Evolutionary conservation across 2,888 invertebrate species (phyloP), one percentile per base, ranked within the genome.

Genomic region (Megalurothrips usitatus): DNA sequence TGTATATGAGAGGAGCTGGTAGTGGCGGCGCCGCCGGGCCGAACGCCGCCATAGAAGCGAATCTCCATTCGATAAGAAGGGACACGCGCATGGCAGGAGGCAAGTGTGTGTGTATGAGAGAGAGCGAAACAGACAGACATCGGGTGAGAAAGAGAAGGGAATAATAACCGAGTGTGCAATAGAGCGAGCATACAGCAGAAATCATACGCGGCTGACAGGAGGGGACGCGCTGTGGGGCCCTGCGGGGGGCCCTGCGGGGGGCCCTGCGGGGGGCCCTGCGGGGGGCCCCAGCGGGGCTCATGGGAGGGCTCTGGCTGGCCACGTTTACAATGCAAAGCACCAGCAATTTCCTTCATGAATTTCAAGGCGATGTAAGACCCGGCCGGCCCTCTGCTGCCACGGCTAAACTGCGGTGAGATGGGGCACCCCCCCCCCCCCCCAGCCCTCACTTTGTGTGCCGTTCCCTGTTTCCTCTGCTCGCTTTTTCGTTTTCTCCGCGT

Each of bases 281-380:
- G 52, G 52, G 52, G n/a, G n/a, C n/a, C 19, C 2, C 52, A 52
- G 2, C 4, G 52, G 52, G 52, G 52, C 52, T 19, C 14, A 52
- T 2, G 19, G 52, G 52, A 9, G 52, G 2, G 52, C 6, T 12
- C 9, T 49, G 12, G 12, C 10, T 12, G 52, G 68, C 68, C 63
- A 23, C 23, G 68, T 68, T 23, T 68, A 68, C 68, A 68, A 68
- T 68, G 68, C 23, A 68, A 68, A 68, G 68, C 23, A 68, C 23
- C 68, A 23, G 68, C 68, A 68, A 68, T 68, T 68, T 68, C 68
- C 68, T 68, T 68, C 68, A 68, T 68, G 68, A 68, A 68, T 68
- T 68, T 68, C 68, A 68, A 68, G 58, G 58, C 58, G 58, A 17
- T 58, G 58, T 58, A 58, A 43, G 34, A 6, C 34, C 34, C 34